A percentile compares a stretch with the other conserved stretches of the same genome.
These are phyloP conservation scores for Piaya cayana DNA, from an alignment of 2,113 vertebrate species.

Conservation along the genomic window DNA sequence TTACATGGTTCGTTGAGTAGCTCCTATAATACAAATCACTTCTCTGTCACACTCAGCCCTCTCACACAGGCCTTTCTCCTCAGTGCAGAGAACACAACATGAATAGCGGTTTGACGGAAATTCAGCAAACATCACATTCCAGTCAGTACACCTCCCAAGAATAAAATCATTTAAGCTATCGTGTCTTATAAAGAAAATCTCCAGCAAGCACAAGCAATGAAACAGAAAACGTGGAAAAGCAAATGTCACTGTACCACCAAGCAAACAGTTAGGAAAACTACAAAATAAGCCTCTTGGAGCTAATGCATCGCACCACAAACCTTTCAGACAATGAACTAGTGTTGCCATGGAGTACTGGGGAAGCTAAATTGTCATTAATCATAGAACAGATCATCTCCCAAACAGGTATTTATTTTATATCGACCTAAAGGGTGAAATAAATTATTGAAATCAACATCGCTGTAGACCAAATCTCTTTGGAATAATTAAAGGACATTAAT, in stretches of 20 bases:
- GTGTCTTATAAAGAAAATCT: background rate
- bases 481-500: conserved; percentile 71
- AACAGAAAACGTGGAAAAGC: background rate
- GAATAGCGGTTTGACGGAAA: background rate
- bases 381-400: conserved; percentile 23
- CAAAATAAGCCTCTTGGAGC: background rate
- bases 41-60: background rate
- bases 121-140: background rate
- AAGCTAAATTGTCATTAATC: conserved; percentile 2
- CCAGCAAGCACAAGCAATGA: background rate
- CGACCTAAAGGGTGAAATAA: conserved; percentile 65
- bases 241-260: background rate
- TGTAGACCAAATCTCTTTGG: conserved; percentile 28
- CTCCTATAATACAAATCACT: conserved; percentile 76
- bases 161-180: background rate
- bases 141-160: background rate
- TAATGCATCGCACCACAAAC: background rate
- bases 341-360: background rate
- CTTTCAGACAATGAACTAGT: background rate
- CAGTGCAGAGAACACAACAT: conserved; percentile 49
- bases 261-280: background rate
- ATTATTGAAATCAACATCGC: conserved; percentile 53
- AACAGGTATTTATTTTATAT: conserved; percentile 63
- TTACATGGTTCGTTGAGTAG: conserved; percentile 78
- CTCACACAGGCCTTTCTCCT: conserved; percentile 27